Conservation (phyloP, 2,888 invertebrate species). For the Blastobasis adustella region DNA sequence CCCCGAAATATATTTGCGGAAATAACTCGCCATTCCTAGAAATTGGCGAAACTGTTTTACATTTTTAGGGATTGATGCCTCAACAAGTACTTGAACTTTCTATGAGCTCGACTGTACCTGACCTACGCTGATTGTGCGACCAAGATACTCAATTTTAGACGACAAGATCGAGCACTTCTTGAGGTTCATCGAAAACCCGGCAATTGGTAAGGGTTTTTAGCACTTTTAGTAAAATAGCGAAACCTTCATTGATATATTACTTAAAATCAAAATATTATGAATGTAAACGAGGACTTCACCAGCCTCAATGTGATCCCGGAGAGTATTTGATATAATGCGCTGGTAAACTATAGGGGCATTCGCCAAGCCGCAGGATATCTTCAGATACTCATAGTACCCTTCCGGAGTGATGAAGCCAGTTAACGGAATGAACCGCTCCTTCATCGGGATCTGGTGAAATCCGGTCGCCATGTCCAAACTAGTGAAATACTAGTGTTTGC, state of each 20-base stretch:
- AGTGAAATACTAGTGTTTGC: constrained; percentile 13
- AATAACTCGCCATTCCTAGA: constrained; percentile 10
- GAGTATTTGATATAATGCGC: constrained; percentile 7
- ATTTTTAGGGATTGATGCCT: neutral
- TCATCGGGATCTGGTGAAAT: constrained; percentile 17
- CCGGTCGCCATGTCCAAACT: too few relatives aligned
- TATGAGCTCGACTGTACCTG: too few relatives aligned
- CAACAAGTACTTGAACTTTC: neutral
- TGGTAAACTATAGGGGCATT: too few relatives aligned
- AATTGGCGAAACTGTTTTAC: neutral
- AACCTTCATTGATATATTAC: neutral
- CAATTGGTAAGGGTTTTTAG: too few relatives aligned
- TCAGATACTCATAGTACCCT: constrained; percentile 15
- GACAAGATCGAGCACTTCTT: too few relatives aligned
- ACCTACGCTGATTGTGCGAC: too few relatives aligned
- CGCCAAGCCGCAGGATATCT: too few relatives aligned
- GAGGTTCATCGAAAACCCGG: too few relatives aligned
- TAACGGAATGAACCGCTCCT: constrained; percentile 7
- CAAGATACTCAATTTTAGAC: neutral
- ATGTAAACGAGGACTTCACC: too few relatives aligned
- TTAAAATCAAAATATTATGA: constrained; percentile 4
- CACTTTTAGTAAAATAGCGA: too few relatives aligned
- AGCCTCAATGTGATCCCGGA: neutral
- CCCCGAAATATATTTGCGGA: constrained; percentile 5
- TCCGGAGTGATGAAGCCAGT: constrained; percentile 14